phyloP scores from a whole-genome alignment of 2,113 vertebrate species.

The Mungos mungo region DNA sequence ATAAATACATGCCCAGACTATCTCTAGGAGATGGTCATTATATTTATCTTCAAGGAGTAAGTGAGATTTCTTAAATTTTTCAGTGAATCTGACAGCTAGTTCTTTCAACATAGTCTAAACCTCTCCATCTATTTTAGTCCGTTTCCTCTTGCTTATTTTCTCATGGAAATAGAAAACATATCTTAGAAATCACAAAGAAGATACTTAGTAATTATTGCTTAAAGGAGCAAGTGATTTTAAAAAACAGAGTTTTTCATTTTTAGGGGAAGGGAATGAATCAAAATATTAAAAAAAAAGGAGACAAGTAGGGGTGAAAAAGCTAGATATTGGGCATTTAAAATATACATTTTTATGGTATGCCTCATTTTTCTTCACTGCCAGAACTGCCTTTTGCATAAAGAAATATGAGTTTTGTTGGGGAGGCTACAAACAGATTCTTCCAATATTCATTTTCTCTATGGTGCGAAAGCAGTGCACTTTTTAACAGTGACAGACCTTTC shows the following conservation, averaged over 20 bases:
- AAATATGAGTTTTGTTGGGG: slow-evolving; percentile 37
- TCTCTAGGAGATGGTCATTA: background rate
- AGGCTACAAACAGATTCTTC: background rate
- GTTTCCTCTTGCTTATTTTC: background rate
- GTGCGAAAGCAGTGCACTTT: slow-evolving; percentile 33
- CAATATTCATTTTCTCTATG: slow-evolving; percentile 16
- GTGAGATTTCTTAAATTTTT: background rate
- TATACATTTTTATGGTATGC: background rate
- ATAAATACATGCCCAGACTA: background rate
- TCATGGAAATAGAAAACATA: background rate
- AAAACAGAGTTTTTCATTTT: background rate
- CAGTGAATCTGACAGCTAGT: background rate
- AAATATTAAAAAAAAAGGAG: background rate
- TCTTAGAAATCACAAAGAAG: background rate
- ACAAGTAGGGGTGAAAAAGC: background rate
- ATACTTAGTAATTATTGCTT: background rate
- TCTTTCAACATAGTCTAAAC: background rate
- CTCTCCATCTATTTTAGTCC: background rate
- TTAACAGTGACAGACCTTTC: slow-evolving; percentile 50
- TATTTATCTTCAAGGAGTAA: background rate
- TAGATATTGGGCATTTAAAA: background rate
- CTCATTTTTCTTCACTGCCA: background rate
- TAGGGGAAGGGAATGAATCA: background rate
- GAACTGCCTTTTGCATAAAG: slow-evolving; percentile 21
- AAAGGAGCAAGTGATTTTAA: background rate